A percentile compares a stretch with the other conserved stretches of the same genome.
These are phyloP conservation scores for Pangasianodon gigas DNA, from an alignment of 2,113 vertebrate species.

Conservation along the genomic window DNA sequence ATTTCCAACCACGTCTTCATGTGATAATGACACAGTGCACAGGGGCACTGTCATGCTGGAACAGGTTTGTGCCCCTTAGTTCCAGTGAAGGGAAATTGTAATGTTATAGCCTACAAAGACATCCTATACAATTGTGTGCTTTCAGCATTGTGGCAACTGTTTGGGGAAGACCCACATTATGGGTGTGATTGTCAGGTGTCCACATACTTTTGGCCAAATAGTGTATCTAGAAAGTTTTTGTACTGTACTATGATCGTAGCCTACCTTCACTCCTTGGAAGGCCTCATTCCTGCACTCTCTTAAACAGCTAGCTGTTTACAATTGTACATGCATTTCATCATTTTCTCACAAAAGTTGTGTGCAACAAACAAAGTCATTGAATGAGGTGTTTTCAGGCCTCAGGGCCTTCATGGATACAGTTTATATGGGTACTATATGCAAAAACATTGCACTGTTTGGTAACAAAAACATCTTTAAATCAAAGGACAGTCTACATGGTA, in stretches of 20 bases:
- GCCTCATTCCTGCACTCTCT: neutral
- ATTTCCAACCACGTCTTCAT: no score
- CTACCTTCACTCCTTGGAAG: neutral
- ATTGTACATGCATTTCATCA: neutral
- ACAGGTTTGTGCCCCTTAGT: neutral
- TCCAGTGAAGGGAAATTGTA: neutral
- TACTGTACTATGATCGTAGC: neutral
- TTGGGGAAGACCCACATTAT: neutral
- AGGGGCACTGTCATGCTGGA: no score
- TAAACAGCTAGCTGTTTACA: neutral
- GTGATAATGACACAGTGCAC: no score
- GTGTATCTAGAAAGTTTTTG: neutral
- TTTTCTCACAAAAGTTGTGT: neutral
- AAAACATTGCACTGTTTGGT: neutral
- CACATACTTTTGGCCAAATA: neutral
- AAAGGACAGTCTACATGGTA: neutral
- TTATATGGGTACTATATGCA: neutral
- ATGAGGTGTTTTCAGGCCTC: neutral
- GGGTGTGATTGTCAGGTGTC: neutral
- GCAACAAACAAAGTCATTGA: neutral
- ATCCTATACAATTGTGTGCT: neutral
- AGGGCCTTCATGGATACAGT: neutral
- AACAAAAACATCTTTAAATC: neutral
- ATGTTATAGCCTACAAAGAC: neutral
- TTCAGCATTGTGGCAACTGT: neutral